Base-by-base conservation (phyloP, 2,888 invertebrate species). In the Danaus chrysippus region DNA sequence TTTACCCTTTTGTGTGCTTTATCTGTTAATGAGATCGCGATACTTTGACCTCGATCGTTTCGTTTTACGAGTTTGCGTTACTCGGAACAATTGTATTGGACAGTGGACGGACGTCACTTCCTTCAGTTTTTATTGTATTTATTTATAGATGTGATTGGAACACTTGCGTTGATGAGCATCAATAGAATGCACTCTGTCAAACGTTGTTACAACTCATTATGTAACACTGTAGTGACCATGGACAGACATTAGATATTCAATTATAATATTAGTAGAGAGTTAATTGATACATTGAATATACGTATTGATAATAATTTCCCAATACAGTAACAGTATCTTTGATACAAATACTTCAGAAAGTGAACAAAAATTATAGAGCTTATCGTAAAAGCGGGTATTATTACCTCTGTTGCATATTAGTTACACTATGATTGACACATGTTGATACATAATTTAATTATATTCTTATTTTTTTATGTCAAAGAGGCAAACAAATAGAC, bases 111-210 rank as follows among this genome's bases (percentile, higher is more conserved):
- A 56, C 55, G 55, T 54, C 61, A 58, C 49, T 42, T 61, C 42
- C 52, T 56, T 55, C 59, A 54, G 52, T 53, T 44, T 65, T 52
- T 34, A 62, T 60, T 63, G 49, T 61, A 62, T 62, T 68, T 66
- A 68, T 68, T 66, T 66, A 68, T 69, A 66, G 57, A 53, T 56
- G 77, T 76, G 80, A 81, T 84, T 82, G 82, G 70, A 74, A 64
- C 82, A 84, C 80, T 85, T 84, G 73, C 68, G 71, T 59, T 78
- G 79, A 83, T 74, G 69, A 76, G 65, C 13, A 63, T 70, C 75
- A 81, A 82, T 84, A 71, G 75, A 75, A 56, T 71, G 59, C 64
- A 68, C 63, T 63, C 42, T 64, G 61, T 57, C 46, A n/a, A 54
- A 44, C 57, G 63, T 59, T 65, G 41, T 41, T 41, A 41, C 17